Conservation (phyloP, 2,113 vertebrate species). For the Dolichotis patagonum region DNA sequence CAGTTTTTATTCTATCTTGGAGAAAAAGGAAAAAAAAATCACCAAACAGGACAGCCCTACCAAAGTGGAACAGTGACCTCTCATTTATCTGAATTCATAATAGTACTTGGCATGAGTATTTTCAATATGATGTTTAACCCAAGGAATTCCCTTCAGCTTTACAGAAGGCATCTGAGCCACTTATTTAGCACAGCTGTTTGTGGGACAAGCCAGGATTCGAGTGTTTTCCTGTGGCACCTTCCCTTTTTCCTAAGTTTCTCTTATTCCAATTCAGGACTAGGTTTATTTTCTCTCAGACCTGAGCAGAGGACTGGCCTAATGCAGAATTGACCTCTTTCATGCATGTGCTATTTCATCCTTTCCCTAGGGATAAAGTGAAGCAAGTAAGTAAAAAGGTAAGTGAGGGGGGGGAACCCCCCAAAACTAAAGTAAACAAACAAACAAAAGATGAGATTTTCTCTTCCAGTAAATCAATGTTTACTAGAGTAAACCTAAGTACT, state of each 20-base stretch:
- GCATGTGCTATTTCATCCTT: slow-evolving; percentile 14
- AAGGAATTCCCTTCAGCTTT: slow-evolving; percentile 12
- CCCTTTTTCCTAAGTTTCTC: not conserved
- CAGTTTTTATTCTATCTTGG: slow-evolving; percentile 38
- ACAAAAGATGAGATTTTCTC: not conserved
- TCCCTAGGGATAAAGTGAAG: not conserved
- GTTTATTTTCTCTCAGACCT: slow-evolving; percentile 36
- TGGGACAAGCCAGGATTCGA: slow-evolving; percentile 7
- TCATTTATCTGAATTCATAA: slow-evolving; percentile 37
- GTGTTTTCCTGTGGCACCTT: not conserved
- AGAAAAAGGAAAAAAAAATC: slow-evolving; percentile 26
- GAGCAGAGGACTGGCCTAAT: slow-evolving; percentile 22
- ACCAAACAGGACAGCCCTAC: not conserved
- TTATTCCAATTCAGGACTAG: not conserved
- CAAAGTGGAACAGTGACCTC: not conserved
- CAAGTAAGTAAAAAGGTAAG: not conserved
- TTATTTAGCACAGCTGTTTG: not conserved
- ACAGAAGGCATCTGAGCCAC: not conserved
- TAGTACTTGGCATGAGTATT: not conserved
- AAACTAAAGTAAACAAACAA: no score
- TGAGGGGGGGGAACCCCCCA: not conserved
- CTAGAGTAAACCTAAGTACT: not conserved
- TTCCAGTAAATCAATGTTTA: not conserved
- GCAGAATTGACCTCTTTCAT: not conserved
- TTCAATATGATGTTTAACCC: slow-evolving; percentile 25